A percentile compares a stretch with the other conserved stretches of the same genome.
Conservation (phyloP, 2,888 invertebrate genomes). For the Xanthia togata region DNA sequence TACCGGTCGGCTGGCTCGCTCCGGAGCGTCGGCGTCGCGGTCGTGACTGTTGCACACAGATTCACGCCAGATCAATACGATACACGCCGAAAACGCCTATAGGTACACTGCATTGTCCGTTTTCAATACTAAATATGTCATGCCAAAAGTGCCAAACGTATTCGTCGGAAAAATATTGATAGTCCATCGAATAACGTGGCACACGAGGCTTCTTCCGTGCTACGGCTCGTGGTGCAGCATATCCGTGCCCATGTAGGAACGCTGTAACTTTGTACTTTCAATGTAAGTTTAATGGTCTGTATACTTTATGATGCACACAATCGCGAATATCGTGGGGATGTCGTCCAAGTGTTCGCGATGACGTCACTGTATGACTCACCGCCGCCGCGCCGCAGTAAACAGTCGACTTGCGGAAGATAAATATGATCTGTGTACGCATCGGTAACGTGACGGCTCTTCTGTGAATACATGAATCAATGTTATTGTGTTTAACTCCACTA, state of each 20-base stretch:
- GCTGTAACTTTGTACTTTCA: background rate
- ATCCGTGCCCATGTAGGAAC: no score
- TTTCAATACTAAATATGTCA: background rate
- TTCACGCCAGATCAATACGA: constrained; percentile 48
- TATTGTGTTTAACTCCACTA: constrained; percentile 31
- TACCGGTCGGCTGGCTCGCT: constrained; percentile 33
- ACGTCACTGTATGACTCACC: constrained; percentile 56
- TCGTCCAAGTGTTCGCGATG: constrained; percentile 42
- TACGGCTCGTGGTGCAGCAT: background rate
- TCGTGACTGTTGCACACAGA: constrained; percentile 43
- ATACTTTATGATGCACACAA: constrained; percentile 4
- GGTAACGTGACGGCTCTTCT: constrained; percentile 35
- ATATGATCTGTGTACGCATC: constrained; percentile 39
- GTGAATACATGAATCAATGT: constrained; percentile 52
- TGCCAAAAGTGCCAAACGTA: constrained; percentile 2
- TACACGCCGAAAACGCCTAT: constrained; percentile 5
- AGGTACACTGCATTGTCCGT: background rate
- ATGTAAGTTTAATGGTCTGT: background rate
- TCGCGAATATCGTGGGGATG: constrained; percentile 14
- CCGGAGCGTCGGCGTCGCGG: constrained; percentile 9
- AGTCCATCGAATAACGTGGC: background rate
- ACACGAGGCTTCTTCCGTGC: background rate
- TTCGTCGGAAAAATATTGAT: background rate
- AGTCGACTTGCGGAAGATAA: constrained; percentile 41
- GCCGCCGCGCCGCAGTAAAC: constrained; percentile 37